These are phyloP conservation scores for Muscicapa adusta DNA, from an alignment of 2,113 vertebrate species.

Conservation along the genomic window DNA sequence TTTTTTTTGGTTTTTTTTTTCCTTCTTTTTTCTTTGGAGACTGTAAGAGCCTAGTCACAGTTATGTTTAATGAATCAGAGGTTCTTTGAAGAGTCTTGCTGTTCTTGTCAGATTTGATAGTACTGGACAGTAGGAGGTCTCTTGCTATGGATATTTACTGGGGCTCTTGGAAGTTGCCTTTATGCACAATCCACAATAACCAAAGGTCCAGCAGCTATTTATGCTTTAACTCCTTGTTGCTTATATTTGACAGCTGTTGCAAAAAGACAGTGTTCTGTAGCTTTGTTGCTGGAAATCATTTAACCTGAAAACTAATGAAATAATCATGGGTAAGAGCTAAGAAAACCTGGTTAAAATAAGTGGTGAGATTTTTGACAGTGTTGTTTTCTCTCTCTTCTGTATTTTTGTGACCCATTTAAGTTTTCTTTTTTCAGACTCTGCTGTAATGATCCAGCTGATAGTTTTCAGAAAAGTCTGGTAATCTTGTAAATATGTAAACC, in stretches of 20 bases:
- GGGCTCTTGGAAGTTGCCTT: not conserved
- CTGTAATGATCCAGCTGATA: not conserved
- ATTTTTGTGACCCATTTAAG: not conserved
- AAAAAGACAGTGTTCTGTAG: not conserved
- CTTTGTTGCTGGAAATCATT: not conserved
- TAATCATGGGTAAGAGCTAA: not conserved
- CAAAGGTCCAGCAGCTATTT: not conserved
- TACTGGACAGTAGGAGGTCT: not conserved
- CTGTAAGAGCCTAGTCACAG: not conserved
- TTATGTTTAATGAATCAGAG: not conserved
- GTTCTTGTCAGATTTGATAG: not conserved
- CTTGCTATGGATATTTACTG: not conserved
- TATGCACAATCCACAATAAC: not conserved
- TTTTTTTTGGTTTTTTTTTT: too few species aligned
- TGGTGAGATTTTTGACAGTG: not conserved
- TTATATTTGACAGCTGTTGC: not conserved
- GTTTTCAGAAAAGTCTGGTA: not conserved
- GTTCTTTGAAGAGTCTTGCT: not conserved
- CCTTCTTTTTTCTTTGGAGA: not conserved
- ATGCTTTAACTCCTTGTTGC: not conserved
- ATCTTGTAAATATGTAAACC: not conserved
- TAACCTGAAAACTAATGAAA: not conserved
- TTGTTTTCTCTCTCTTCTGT: not conserved
- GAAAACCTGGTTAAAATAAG: not conserved
- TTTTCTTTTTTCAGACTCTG: not conserved